Evolutionary conservation across 1,140 invertebrate species (phyloP), one percentile per base, ranked within the genome.

Genomic region (Bombus superbus): DNA sequence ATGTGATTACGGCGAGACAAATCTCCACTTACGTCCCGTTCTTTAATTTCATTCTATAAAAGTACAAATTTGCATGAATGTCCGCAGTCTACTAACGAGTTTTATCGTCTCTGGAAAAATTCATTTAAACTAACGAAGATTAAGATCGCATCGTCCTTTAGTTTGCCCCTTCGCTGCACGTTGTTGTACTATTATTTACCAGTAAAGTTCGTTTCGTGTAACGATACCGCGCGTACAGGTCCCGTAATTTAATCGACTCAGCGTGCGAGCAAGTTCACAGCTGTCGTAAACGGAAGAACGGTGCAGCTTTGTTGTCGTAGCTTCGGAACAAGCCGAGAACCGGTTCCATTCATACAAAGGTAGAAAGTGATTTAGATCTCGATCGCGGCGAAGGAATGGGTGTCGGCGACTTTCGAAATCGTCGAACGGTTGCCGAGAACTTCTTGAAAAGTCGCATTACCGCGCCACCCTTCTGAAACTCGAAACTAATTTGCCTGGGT

Each of bases 401-500:
- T 32, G 76, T 44, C 57, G 32, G 13, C 68, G 68, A 85, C 77
- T 84, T 79, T 80, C 42, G 68, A 15, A 64, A 85, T 80, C 83
- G 68, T 83, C 64, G 74, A 64, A 35, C 77, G 38, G 9, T 22
- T n/a, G 47, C 28, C 9, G 42, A 53, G 68, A 80, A 85, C 68
- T 85, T 72, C 75, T 84, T 80, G 83, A 62, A 72, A 85, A 85
- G 57, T 85, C 77, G 77, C 77, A 73, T 85, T 85, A 85, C 68
- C 53, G n/a, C 28, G 40, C 40, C 53, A 59, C 64, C 59, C 59
- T 28, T 13, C 53, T 44, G 57, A 71, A 85, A 80, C 68, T 85
- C 77, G 76, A 85, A 85, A 85, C 77, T 85, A 85, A 85, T 85
- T 85, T 85, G 68, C 83, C 68, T 72, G 53, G 76, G 53, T 68